Base-by-base conservation (phyloP, 1,140 invertebrate species). In the Eulimnadia texana region DNA sequence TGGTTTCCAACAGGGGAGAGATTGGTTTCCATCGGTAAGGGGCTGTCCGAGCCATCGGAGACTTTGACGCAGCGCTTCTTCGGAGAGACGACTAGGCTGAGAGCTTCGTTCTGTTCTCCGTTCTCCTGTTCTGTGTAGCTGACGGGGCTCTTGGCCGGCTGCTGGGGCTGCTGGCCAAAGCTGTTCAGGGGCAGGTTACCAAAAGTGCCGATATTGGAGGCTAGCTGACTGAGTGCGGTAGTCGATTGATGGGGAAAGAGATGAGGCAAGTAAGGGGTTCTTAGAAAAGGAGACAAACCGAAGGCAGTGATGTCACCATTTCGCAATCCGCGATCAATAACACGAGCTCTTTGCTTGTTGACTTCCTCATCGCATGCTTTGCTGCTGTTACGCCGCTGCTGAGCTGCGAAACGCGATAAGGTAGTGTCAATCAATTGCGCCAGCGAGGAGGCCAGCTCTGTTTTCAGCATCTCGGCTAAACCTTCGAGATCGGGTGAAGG, bases 11-110 rank as follows among this genome's bases (percentile, higher is more conserved):
- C 11, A n/a, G 50, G 84, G 66, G 89, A 86, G 71, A 85, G 85
- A 59, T 60, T 69, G 64, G 33, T 69, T 65, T 51, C 86, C 86
- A 61, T 92, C 72, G 62, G 92, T 86, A 63, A 89, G 80, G 69
- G 92, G 10, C 92, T 95, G 61, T 97, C 89, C 63, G 93, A 80
- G 49, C 93, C 95, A 72, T 97, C 93, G 16, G 93, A 97, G 60
- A 97, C 78, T 83, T 97, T 97, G 71, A 95, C 27, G 55, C 27
- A 29, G 11, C 60, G 96, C 77, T 93, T 93, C 75, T 95, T 95
- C 0, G 90, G 89, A 24, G 88, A 86, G 63, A 96, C 90, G 24
- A 96, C 90, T 64, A 96, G 79, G 67, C 90, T 90, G 11, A 96
- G 80, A 0, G 93, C 88, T 73, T 96, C 93, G 70, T 92, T 93